Base-by-base conservation (phyloP, 1,140 invertebrate genomes). In the Brachionus koreanus region DNA sequence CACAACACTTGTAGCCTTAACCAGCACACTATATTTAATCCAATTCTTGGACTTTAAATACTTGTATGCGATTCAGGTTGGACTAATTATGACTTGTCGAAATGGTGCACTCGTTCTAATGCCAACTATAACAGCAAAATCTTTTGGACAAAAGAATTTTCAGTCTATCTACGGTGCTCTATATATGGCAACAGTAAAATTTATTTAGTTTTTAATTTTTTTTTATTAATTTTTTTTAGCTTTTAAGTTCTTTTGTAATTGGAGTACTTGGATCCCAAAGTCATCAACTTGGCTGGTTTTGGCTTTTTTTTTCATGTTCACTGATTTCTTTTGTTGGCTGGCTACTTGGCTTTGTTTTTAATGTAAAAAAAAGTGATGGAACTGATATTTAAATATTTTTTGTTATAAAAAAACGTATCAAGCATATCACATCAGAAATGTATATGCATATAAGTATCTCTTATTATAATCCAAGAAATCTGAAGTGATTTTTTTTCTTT, bases 131-230 rank as follows among this genome's bases (percentile, higher is more conserved):
- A 61, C 57, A 23, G 76, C 42, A 13, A 79, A 79, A 42, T 61
- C 76, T 9, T 79, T 79, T 79, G 76, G 76, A 12, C 13, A 25
- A 25, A 57, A 79, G 35, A 79, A 61, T 65, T 79, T 79, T 7
- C 35, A 39, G 29, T 49, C 76, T 25, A 79, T 79, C 33, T 65
- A 79, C n/a, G 76, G 76, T 0, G 33, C 42, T 19, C 9, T 79
- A 0, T 57, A 5, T 79, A 29, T 79, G 25, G 19, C 42, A 74
- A 46, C 69, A 46, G 69, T 74, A 46, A 46, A 29, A 13, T 33
- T 13, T 29, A 23, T 46, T 13, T 3, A 43, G 19, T 16, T 46
- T 29, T 46, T 13, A 46, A 19, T 25, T 25, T 43, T 13, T 29
- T 74, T 46, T 5, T 35, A 46, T n/a, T 25, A 13, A 46, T 61